Evolutionary conservation across 2,113 vertebrate species (phyloP).

Genomic region (Pogonocichla stellata): DNA sequence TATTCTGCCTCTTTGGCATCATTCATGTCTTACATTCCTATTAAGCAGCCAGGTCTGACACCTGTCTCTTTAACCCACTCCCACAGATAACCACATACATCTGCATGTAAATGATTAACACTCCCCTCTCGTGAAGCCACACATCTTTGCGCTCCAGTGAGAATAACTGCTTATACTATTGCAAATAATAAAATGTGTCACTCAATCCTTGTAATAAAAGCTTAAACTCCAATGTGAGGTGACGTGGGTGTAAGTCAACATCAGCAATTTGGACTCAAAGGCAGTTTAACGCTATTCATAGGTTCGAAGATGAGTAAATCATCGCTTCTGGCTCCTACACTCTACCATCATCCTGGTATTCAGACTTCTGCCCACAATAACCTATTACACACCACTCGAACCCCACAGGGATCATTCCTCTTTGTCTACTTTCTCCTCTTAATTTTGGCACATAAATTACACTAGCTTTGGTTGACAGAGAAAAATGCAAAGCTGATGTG

Average conservation of each 20-base stretch:
- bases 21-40: slow-evolving; percentile 11
- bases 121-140: background rate
- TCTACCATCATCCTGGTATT: background rate
- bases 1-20: slow-evolving; percentile 18
- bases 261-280: background rate
- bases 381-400: background rate
- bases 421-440: background rate
- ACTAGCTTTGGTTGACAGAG: background rate
- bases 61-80: slow-evolving; percentile 49
- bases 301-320: background rate
- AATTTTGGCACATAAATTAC: background rate
- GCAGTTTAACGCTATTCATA: background rate
- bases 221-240: background rate
- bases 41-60: slow-evolving; percentile 53
- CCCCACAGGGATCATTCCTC: background rate
- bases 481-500: background rate
- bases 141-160: slow-evolving; percentile 33
- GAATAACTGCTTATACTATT: slow-evolving; percentile 19
- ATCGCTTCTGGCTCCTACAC: background rate
- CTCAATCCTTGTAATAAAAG: slow-evolving; percentile 7
- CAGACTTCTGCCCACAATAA: background rate
- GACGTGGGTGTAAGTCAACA: background rate
- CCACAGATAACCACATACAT: slow-evolving; percentile 10
- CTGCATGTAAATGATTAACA: slow-evolving; percentile 34
- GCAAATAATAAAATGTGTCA: slow-evolving; percentile 14